These are phyloP conservation scores for Platycnemis pennipes DNA, from an alignment of 2,888 invertebrate genomes.

Conservation along the genomic window DNA sequence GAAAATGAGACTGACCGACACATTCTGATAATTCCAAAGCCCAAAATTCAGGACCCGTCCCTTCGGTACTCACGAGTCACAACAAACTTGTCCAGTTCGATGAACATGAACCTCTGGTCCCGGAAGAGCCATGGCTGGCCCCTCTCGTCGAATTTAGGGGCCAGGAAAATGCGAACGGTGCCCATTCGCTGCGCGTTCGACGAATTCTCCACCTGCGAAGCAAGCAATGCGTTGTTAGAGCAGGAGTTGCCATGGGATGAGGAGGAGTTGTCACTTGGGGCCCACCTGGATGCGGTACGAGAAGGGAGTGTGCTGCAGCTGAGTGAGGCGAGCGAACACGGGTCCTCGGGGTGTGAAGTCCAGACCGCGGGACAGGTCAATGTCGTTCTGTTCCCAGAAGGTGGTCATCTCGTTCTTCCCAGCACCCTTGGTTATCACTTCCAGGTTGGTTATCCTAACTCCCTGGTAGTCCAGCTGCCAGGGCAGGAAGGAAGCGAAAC, in stretches of 20 bases:
- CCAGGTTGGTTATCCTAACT: slow-evolving; percentile 82
- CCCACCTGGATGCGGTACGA: slow-evolving; percentile 81
- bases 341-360: slow-evolving; percentile 90
- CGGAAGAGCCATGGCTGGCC: slow-evolving; percentile 83
- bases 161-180: slow-evolving; percentile 87
- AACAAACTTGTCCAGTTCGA: slow-evolving; percentile 88
- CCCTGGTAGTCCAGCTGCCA: slow-evolving; percentile 84
- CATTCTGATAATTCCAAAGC: no score
- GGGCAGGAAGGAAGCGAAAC: neutral
- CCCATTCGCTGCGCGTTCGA: slow-evolving; percentile 80
- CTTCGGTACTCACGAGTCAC: slow-evolving; percentile 81
- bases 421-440: slow-evolving; percentile 79
- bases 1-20: no score
- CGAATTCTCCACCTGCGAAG: slow-evolving; percentile 74
- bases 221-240: neutral
- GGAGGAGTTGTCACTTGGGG: no score
- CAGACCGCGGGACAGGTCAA: slow-evolving; percentile 89
- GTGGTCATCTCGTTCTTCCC: slow-evolving; percentile 83
- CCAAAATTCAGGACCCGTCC: no score
- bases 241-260: neutral
- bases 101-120: slow-evolving; percentile 84
- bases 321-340: slow-evolving; percentile 87
- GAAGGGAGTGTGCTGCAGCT: slow-evolving; percentile 88
- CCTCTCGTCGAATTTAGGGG: slow-evolving; percentile 85
- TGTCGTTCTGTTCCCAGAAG: slow-evolving; percentile 90